Conservation (phyloP, 2,113 vertebrate species). For the Cyrtonyx montezumae region DNA sequence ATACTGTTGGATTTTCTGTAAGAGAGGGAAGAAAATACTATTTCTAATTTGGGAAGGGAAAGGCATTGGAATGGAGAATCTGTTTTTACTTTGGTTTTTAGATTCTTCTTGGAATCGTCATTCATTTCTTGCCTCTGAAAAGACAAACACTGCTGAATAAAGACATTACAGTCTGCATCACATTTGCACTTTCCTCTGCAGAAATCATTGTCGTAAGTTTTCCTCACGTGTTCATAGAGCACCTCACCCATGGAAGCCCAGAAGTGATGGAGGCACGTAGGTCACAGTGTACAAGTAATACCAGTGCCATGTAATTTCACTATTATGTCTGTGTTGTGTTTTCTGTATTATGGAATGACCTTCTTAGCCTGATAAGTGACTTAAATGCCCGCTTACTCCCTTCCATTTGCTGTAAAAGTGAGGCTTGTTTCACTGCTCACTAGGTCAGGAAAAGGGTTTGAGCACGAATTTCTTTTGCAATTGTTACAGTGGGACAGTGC, state of each 20-base stretch:
- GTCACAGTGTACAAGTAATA: neutral
- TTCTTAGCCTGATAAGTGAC: neutral
- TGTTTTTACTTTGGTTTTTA: neutral
- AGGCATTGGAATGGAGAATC: neutral
- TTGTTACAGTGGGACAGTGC: conserved; percentile 29
- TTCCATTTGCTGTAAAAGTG: neutral
- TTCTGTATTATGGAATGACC: conserved; percentile 10
- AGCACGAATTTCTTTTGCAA: conserved; percentile 40
- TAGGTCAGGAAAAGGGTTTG: conserved; percentile 31
- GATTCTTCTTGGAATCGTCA: neutral
- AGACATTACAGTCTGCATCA: neutral
- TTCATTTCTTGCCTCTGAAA: neutral
- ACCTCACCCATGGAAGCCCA: neutral
- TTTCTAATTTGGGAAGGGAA: neutral
- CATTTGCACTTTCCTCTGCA: neutral
- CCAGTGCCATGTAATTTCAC: neutral
- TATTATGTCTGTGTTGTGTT: neutral
- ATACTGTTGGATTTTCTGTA: neutral
- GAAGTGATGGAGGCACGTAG: neutral
- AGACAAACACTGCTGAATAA: neutral
- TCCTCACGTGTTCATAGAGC: fast-evolving
- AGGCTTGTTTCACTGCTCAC: conserved; percentile 37
- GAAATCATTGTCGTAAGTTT: neutral
- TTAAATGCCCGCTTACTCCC: neutral
- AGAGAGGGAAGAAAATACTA: neutral